A percentile compares a stretch with the other conserved stretches of the same genome.
These are phyloP conservation scores for Antrozous pallidus DNA, from an alignment of 2,797 vertebrate species.

Conservation along the genomic window DNA sequence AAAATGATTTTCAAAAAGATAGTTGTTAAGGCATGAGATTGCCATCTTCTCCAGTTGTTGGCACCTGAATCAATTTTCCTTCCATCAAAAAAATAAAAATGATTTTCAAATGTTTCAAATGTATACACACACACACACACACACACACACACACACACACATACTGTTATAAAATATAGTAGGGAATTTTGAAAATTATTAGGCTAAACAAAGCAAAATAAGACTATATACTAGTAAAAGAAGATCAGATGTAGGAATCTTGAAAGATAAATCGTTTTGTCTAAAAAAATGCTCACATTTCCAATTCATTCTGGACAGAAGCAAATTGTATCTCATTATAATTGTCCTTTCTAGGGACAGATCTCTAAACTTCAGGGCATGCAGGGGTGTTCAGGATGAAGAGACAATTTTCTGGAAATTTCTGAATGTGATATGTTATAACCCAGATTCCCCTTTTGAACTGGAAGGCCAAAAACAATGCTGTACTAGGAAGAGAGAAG, in stretches of 20 bases:
- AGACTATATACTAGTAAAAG: not conserved
- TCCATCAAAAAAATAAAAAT: too few species aligned
- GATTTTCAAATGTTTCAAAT: not conserved
- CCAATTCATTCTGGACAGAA: not conserved
- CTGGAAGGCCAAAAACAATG: not conserved
- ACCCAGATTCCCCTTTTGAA: not conserved
- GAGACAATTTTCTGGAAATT: slow-evolving; percentile 7
- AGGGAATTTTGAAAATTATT: slow-evolving; percentile 33
- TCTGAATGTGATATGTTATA: not conserved
- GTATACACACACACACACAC: too few species aligned
- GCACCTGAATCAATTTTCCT: too few species aligned
- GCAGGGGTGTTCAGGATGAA: not conserved
- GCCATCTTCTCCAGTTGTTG: too few species aligned
- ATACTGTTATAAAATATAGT: too few species aligned
- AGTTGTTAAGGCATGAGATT: too few species aligned
- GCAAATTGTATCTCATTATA: not conserved
- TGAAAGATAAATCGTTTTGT: not conserved
- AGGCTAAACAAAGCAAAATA: slow-evolving; percentile 20
- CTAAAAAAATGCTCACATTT: slow-evolving; percentile 7
- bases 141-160: too few species aligned
- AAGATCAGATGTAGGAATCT: not conserved
- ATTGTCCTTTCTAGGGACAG: not conserved
- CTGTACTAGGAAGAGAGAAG: not conserved
- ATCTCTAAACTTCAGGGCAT: not conserved
- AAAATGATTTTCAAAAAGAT: not conserved